Percentiles rank a stretch among this genome's conserved stretches.
Conservation (phyloP, 2,797 vertebrate species). For the Chelonia mydas region DNA sequence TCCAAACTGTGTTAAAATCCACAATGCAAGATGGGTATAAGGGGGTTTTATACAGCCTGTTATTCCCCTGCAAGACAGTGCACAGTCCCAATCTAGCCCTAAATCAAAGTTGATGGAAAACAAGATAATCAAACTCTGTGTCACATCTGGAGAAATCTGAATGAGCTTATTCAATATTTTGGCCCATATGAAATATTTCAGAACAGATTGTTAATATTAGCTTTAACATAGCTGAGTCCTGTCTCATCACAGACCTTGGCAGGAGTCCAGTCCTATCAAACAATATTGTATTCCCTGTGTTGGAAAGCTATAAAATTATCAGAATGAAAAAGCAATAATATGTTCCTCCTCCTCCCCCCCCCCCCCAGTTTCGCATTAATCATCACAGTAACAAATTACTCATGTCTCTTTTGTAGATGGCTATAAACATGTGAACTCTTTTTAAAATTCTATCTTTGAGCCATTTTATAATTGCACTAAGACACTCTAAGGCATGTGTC, state of each 20-base stretch:
- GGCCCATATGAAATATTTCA: conserved; percentile 34
- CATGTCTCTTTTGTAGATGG: conserved; percentile 29
- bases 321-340: conserved; percentile 13
- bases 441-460: conserved; percentile 50
- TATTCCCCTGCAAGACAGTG: not conserved
- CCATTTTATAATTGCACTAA: conserved; percentile 52
- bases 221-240: conserved; percentile 15
- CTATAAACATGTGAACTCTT: conserved; percentile 25
- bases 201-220: conserved; percentile 29
- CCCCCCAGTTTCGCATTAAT: conserved; percentile 40
- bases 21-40: not conserved
- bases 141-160: conserved; percentile 25
- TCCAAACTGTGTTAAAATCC: not conserved
- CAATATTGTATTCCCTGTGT: conserved; percentile 4
- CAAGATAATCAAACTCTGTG: not conserved
- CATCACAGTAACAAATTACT: conserved; percentile 40
- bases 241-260: conserved; percentile 33
- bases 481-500: conserved; percentile 37
- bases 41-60: not conserved
- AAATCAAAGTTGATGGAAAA: not conserved
- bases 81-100: not conserved
- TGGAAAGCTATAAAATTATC: conserved; percentile 40
- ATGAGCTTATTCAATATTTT: conserved; percentile 30
- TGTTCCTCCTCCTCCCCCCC: not conserved
- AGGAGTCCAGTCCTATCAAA: conserved; percentile 15